Evolutionary conservation across 2,888 invertebrate species (phyloP).

Genomic region (Panopea generosa): DNA sequence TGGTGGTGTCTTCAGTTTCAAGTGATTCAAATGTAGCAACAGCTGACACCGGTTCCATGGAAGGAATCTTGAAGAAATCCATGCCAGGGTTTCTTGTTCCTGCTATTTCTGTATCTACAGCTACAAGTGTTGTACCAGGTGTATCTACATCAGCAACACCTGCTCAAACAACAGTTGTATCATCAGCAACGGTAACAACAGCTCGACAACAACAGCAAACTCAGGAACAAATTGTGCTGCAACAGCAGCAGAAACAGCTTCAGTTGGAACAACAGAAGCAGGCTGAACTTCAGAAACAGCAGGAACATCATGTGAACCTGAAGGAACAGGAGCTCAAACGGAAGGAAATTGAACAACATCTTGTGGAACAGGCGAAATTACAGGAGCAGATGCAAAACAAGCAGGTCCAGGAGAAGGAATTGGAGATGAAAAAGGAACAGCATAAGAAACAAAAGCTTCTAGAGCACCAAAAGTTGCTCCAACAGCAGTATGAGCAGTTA

Average conservation of each 20-base stretch:
- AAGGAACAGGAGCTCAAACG: constrained; percentile 41
- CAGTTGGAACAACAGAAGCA: constrained; percentile 49
- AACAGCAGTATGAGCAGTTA: constrained; percentile 48
- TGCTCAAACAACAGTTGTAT: constrained; percentile 29
- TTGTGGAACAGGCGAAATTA: constrained; percentile 51
- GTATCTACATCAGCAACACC: constrained; percentile 32
- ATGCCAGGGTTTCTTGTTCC: constrained; percentile 48
- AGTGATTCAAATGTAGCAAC: constrained; percentile 15
- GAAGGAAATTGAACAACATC: constrained; percentile 40
- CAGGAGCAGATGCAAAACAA: constrained; percentile 50
- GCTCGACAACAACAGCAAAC: constrained; percentile 17
- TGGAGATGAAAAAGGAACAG: constrained; percentile 35
- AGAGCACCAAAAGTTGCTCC: constrained; percentile 44
- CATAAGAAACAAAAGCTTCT: constrained; percentile 35
- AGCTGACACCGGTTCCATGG: constrained; percentile 15
- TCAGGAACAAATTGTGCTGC: constrained; percentile 17
- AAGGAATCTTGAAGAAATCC: constrained; percentile 29
- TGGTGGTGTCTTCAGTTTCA: not conserved
- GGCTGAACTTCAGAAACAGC: constrained; percentile 45
- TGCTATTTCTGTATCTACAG: constrained; percentile 47
- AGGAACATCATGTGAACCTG: constrained; percentile 50
- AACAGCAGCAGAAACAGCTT: constrained; percentile 35
- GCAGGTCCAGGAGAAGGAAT: constrained; percentile 31
- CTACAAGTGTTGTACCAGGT: constrained; percentile 36
- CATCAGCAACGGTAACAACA: constrained; percentile 20